Percentiles rank a stretch among this genome's conserved stretches.
phyloP scores from a whole-genome alignment of 2,113 vertebrate species.

The Crotalus viridis region DNA sequence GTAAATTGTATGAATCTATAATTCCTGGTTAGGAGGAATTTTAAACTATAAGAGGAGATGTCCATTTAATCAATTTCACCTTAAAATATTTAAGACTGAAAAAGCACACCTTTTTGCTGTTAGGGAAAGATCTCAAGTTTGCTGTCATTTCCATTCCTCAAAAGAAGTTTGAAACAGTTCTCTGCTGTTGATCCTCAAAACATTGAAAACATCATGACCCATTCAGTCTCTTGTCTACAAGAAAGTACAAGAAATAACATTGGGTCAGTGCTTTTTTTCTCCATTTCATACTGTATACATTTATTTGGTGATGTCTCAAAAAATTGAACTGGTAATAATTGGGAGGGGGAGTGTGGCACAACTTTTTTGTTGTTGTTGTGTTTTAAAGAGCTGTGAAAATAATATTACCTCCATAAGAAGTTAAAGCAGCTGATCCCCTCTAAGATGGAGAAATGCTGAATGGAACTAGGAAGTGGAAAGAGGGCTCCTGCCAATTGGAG shows the following conservation, averaged over 20 bases:
- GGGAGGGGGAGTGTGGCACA: not conserved
- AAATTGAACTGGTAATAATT: not conserved
- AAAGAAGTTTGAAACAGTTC: not conserved
- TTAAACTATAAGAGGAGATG: not conserved
- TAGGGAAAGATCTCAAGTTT: not conserved
- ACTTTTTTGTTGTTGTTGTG: not conserved
- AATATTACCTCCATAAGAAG: not conserved
- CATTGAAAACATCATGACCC: not conserved
- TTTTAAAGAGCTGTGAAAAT: not conserved
- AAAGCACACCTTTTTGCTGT: not conserved
- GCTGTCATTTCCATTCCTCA: not conserved
- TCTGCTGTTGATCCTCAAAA: not conserved
- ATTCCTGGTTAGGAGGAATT: not conserved
- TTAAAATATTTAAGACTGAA: not conserved
- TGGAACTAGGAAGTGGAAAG: not conserved
- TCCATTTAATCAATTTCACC: not conserved
- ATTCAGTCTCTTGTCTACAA: not conserved
- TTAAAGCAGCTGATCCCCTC: not conserved
- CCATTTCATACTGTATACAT: not conserved
- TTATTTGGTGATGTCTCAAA: not conserved
- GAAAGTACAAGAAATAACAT: not conserved
- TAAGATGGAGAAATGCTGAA: not conserved
- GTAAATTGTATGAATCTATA: not conserved
- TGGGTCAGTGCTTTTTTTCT: not conserved
- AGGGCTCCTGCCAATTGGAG: not conserved